These are phyloP conservation scores for Ellobium chinense DNA, from an alignment of 2,888 invertebrate species.

Conservation along the genomic window DNA sequence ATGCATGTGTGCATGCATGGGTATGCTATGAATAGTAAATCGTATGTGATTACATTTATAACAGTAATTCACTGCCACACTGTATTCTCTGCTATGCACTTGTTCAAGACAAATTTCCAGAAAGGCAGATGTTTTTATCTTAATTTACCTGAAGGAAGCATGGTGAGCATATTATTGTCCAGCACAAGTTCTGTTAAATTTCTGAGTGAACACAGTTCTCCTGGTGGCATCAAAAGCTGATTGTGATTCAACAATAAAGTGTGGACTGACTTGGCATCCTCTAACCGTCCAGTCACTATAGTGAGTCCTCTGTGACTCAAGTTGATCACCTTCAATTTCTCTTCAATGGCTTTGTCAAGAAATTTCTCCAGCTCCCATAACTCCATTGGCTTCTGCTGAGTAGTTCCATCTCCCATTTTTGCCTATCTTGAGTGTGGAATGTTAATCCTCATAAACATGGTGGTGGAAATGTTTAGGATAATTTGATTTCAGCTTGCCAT, in stretches of 20 bases:
- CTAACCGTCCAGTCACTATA: slow-evolving; percentile 68
- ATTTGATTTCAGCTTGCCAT: no score
- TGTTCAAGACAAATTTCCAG: no score
- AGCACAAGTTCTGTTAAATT: slow-evolving; percentile 71
- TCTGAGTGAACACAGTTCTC: slow-evolving; percentile 65
- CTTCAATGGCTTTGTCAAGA: slow-evolving; percentile 58
- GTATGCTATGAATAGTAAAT: no score
- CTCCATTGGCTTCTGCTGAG: slow-evolving; percentile 65
- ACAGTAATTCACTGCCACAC: no score
- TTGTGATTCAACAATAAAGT: slow-evolving; percentile 74
- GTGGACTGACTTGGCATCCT: slow-evolving; percentile 58
- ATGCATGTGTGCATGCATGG: no score
- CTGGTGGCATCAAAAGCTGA: slow-evolving; percentile 74
- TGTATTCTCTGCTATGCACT: no score
- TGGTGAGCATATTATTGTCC: slow-evolving; percentile 75
- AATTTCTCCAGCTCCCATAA: slow-evolving; percentile 63
- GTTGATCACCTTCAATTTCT: slow-evolving; percentile 74
- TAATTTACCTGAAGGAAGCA: slow-evolving; percentile 68
- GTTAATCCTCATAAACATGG: no score
- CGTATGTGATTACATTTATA: no score
- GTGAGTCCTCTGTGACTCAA: slow-evolving; percentile 75
- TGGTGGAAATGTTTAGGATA: no score
- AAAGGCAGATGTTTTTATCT: no score
- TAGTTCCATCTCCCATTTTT: no score
- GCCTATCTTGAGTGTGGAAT: no score